Evolutionary conservation across 1,140 invertebrate genomes (phyloP).

Genomic region (Drosophila yakuba): DNA sequence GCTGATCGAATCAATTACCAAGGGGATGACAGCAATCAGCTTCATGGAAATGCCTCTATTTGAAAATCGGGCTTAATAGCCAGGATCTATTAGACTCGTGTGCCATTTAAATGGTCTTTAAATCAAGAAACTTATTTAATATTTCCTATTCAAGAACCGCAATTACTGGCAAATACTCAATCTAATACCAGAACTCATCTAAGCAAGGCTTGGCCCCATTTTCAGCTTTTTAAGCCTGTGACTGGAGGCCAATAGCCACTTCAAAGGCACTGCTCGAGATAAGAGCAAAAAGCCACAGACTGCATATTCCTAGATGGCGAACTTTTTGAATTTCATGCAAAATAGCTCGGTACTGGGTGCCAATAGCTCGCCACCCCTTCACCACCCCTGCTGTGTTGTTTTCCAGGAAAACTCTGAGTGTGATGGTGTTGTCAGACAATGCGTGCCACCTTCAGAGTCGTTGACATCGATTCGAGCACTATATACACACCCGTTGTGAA

Average conservation of each 20-base stretch:
- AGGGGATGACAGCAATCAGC: constrained; percentile 12
- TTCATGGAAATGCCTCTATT: constrained; percentile 1
- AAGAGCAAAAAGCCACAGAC: constrained; percentile 33
- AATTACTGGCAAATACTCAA: background rate
- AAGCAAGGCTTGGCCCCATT: background rate
- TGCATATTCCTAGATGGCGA: constrained; percentile 25
- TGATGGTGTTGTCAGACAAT: constrained; percentile 18
- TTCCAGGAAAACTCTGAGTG: constrained; percentile 6
- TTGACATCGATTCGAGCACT: constrained; percentile 41
- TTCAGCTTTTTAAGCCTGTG: background rate
- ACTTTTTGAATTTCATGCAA: constrained; percentile 39
- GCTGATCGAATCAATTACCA: constrained; percentile 22
- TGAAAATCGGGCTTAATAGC: background rate
- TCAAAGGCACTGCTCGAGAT: constrained; percentile 42
- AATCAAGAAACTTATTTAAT: background rate
- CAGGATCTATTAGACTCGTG: background rate
- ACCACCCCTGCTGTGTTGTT: constrained; percentile 3
- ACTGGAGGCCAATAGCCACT: constrained; percentile 40
- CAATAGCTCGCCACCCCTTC: constrained; percentile 5
- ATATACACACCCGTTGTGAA: background rate
- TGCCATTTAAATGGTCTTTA: background rate
- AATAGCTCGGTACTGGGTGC: constrained; percentile 33
- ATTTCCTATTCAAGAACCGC: background rate
- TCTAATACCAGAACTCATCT: background rate
- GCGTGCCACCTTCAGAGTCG: constrained; percentile 24